Evolutionary conservation across 2,797 vertebrate species (phyloP), one percentile per base, ranked within the genome.

Genomic region (Euphonia xanthogaster): DNA sequence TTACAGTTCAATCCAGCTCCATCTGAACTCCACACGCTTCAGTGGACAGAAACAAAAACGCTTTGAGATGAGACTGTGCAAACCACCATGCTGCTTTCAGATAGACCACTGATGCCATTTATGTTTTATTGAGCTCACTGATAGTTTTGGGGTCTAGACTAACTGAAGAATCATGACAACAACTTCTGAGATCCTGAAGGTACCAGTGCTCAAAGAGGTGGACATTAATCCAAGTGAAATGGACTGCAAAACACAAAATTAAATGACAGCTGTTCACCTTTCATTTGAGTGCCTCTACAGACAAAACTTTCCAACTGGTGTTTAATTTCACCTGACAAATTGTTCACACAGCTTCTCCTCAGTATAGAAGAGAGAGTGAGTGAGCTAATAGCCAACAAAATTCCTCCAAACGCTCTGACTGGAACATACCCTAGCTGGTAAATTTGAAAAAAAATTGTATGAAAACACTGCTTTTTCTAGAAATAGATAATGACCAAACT

Each of bases 1-100:
- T 83, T 86, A 24, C 8, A 68, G 47, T 25, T 40, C 65, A 80
- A 5, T 20, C 14, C 40, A 54, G 47, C 51, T 90, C 54, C 51
- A 75, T 37, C 80, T 85, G 80, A 95, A 30, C 37, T 70, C 40
- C 67, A 61, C 60, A 86, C 19, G 67, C 63, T 88, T 79, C 94
- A 88, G 22, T 25, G 33, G 30, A 33, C 55, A 88, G 66, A 58
- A 90, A 72, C 8, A 86, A 68, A 93, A 93, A 28, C 23, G 44
- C 66, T 84, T 75, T 33, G 84, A 74, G 71, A 86, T 42, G 30
- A 54, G 45, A 63, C 9, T 73, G 39, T 71, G 31, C 58, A 93
- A 74, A 62, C 23, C 50, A 75, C 28, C 48, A 9, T 10, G 44
- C 30, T 62, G 14, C 50, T 90, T 84, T 62, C 54, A 68, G 15